Evolutionary conservation across 1,140 invertebrate species (phyloP), one percentile per base, ranked within the genome.

Genomic region (Cylas formicarius): DNA sequence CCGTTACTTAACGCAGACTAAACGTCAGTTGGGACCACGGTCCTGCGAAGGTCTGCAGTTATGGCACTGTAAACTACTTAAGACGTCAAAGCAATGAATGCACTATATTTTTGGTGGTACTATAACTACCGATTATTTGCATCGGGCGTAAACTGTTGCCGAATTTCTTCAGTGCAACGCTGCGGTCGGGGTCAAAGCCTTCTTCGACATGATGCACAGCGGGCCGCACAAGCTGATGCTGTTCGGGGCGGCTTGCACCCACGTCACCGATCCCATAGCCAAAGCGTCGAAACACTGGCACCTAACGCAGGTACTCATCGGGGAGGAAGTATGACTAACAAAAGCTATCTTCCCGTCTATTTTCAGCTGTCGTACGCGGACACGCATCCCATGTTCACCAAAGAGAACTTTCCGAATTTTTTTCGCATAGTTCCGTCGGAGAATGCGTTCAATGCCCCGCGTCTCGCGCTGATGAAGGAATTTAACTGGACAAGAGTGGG

Each of bases 401-500:
- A 84, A 58, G 81, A 88, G 48, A 89, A 83, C 44, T 97, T 92
- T 66, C 92, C 90, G 2, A 97, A 96, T 68, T 96, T 96, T 72
- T 97, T 93, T 69, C 82, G 92, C 13, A 87, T 96, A 44, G 92
- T 95, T 17, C 93, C 93, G 3, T 92, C 88, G 21, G 91, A 95
- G 66, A 92, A 90, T 60, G 93, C 94, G 24, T 94, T 97, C 70
- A 98, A 97, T 70, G 76, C 83, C 3, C 93, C 95, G 0, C 75
- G 93, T 20, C 76, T 97, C 20, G 79, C 87, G 2, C 71, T 99
- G 2, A 72, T 98, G 31, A 75, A 82, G 56, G 77, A 84, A 58
- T 98, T 92, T 72, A 97, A 97, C 68, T 99, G 96, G 96, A 97
- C 89, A 0, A 76, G 89, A 37, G 92, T 99, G 8, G 94, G 92